Evolutionary conservation across 35 echinoderm and acorn worm species (phyloP), one percentile per base, ranked within the genome.

Genomic region (Stichopus chloronotus): DNA sequence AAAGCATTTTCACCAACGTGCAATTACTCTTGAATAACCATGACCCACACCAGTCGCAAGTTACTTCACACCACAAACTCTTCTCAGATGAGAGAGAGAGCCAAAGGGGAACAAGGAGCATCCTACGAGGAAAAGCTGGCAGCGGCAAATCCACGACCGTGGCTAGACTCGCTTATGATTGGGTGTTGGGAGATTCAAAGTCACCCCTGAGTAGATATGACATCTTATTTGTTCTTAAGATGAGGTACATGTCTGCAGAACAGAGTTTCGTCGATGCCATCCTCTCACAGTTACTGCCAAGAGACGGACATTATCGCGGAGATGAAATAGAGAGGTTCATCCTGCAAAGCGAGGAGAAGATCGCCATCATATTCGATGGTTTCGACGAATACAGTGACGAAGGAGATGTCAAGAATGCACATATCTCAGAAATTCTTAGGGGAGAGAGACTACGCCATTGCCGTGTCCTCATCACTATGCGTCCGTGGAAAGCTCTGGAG

Each of bases 311-410:
- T 5, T 91, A 91, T 72, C 55, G 43, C 9, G 25, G 13, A 17
- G 72, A 91, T 24, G 53, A 14, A 8, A 5, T 91, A 16, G 90
- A 91, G 20, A 21, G 58, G 52, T 59, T 91, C 30, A 55, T 91
- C 53, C 74, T 57, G 6, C 25, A 77, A 4, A 6, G 79, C 19
- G 76, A 91, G 16, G 69, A 79, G 16, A 91, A 79, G 56, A 65
- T 91, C 7, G 90, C 90, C 55, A 58, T 91, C n/a, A 91, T 91
- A 54, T 91, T 91, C 56, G 90, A 91, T 91, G 90, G 90, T 54
- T 91, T 53, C n/a, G 90, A 91, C 79, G 90, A 91, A 79, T 91
- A 57, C 24, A 6, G 24, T 6, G 12, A 2, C 25, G 20, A 58
- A 12, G 90, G 10, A 21, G 43, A 11, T 2, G 23, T n/a, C 7